Evolutionary conservation across 2,113 vertebrate genomes (phyloP).

Genomic region (human (Homo sapiens)): GRCh38 chr17:6674501-6675000

Average conservation of each 20-base stretch:
- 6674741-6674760: not conserved
- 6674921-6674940: not conserved
- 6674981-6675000: not conserved
- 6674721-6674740: conserved; percentile 45
- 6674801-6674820: not conserved
- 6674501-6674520: conserved; percentile 77
- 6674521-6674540: conserved; percentile 76
- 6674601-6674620: conserved; percentile 77
- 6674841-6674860: not conserved
- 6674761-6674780: not conserved
- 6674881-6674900: not conserved
- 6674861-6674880: not conserved
- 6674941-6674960: not conserved
- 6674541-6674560: conserved; percentile 68
- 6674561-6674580: conserved; percentile 77
- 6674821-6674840: not conserved
- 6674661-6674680: conserved; percentile 62
- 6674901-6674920: not conserved
- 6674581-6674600: conserved; percentile 69
- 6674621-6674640: conserved; percentile 72
- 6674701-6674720: not conserved
- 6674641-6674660: conserved; percentile 72
- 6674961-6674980: not conserved
- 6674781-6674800: not conserved
- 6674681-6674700: not conserved